Evolutionary conservation across 2,797 vertebrate species (phyloP), one percentile per base, ranked within the genome.

Genomic region (Sebastes trivittatus): DNA sequence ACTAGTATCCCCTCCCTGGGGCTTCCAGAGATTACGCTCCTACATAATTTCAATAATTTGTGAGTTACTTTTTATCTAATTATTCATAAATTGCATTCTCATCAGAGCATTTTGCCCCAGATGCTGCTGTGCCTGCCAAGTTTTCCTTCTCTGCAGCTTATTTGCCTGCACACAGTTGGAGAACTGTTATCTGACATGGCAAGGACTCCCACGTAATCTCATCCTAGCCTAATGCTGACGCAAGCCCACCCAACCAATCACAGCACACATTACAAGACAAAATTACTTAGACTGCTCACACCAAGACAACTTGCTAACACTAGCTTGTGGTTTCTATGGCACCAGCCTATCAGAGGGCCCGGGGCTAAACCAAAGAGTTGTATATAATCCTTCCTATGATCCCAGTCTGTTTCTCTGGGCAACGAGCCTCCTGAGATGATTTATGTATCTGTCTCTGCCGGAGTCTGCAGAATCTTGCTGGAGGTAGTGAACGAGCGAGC

Each of bases 321-420:
- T 77, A 76, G 85, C 82, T 81, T 80, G 73, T 18, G 70, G 88
- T 89, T 89, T 82, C 85, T 59, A 85, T 89, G 85, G 75, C 63
- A 81, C 58, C 84, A 83, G 75, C 79, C 85, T 80, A 91, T 89
- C 82, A 83, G 54, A 81, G 64, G 34, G 75, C 84, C 84, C 1
- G 10, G 11, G 87, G 87, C 85, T 80, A 84, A 90, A 89, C 42
- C 72, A 83, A 68, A 74, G 72, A 77, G 63, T 89, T 89, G 74
- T 85, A 81, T 82, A 90, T 90, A 91, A 92, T 91, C 80, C 87
- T 84, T 72, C 55, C 82, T 82, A 84, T 88, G 83, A 89, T 88
- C 87, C 82, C 62, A 59, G 83, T 88, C 90, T 85, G 88, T 92
- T 89, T 92, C 88, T 91, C 81, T 86, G 85, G 85, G 92, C 89